Conservation (phyloP, 2,113 vertebrate genomes). For the Grallaria varia region DNA sequence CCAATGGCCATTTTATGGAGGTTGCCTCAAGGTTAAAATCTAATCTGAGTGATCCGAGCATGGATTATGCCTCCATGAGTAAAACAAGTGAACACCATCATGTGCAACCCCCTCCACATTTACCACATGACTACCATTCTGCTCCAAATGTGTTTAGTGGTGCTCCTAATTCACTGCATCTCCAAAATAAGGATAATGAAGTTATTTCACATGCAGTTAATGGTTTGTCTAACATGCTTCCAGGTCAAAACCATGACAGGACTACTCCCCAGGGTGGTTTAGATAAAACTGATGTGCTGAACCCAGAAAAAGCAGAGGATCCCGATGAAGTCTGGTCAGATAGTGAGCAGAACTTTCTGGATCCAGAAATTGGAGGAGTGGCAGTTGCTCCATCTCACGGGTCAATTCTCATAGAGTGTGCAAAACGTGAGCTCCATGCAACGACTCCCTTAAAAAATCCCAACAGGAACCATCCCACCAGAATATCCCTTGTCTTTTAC, state of each 20-base stretch:
- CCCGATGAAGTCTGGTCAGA: constrained; percentile 94
- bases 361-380: constrained; percentile 93
- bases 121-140: constrained; percentile 69
- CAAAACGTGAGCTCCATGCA: constrained; percentile 94
- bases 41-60: constrained; percentile 60
- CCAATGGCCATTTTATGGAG: constrained; percentile 80
- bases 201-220: constrained; percentile 72
- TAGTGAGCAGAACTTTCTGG: constrained; percentile 95
- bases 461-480: constrained; percentile 87
- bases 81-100: constrained; percentile 81
- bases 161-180: constrained; percentile 78
- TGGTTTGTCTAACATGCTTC: constrained; percentile 77
- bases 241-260: constrained; percentile 75
- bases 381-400: constrained; percentile 95
- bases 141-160: constrained; percentile 71
- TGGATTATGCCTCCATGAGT: constrained; percentile 76
- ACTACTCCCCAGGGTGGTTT: constrained; percentile 72
- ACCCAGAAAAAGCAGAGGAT: constrained; percentile 71
- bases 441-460: constrained; percentile 93
- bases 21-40: constrained; percentile 75
- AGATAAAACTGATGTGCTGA: constrained; percentile 68
- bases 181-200: constrained; percentile 82
- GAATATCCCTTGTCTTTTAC: constrained; percentile 97
- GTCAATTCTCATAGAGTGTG: constrained; percentile 96
- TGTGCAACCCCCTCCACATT: constrained; percentile 75